Evolutionary conservation across 2,113 vertebrate genomes (phyloP), one percentile per base, ranked within the genome.

Genomic region (Phrynosoma blainvillii): DNA sequence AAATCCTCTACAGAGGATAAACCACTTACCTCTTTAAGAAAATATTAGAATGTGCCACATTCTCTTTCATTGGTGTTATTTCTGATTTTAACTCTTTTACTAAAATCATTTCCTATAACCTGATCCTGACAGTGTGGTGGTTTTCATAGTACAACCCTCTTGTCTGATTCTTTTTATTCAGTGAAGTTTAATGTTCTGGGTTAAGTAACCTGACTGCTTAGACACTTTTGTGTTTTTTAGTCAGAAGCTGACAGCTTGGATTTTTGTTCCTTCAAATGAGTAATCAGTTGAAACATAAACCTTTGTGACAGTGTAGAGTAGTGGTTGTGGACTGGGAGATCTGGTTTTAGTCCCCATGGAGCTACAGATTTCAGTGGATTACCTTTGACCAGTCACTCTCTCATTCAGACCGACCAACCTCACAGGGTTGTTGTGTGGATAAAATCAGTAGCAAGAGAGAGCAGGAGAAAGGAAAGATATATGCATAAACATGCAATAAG

Each of bases 51-150:
- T 77, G 81, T 82, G 40, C 84, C 87, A 0, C 1, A 81, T 62
- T 74, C 42, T 71, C 12, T 32, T 91, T 94, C 88, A 74, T 75
- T 92, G 68, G 79, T 91, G 77, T 62, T 80, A 16, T 12, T 91
- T 90, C 85, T 56, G 87, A 36, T 75, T 62, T 59, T 87, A 83
- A 84, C 80, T 84, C 79, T 40, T 42, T 65, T 14, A 80, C 65
- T 78, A 80, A 84, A 82, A 82, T 59, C 54, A 0, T 21, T 90
- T 79, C 23, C 62, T 1, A 3, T 68, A 8, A 52, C 2, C 27
- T 16, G 52, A n/a, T 87, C 6, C 27, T 25, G 65, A 40, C 82
- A 65, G 8, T 11, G 5, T 2, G 54, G 47, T 30, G 23, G 5
- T 79, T 75, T 66, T 59, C 36, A 40, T 0, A 25, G 87, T 40